These are phyloP conservation scores for Colostygia pectinataria DNA, from an alignment of 2,888 invertebrate species.

Conservation along the genomic window DNA sequence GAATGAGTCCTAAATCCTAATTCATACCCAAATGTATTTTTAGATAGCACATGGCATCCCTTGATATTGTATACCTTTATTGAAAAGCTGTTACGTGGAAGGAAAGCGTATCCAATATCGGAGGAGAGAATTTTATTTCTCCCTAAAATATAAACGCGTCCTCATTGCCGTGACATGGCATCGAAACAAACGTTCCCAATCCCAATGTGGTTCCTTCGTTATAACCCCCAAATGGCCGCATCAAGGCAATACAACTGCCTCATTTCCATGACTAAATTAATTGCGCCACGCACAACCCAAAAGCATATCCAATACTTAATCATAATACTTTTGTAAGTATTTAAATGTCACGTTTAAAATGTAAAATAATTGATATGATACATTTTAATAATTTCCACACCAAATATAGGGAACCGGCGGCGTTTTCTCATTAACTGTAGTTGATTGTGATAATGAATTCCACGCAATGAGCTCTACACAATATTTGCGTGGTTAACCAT, in stretches of 20 bases:
- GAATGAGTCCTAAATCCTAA: constrained; percentile 1
- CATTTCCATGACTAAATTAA: constrained; percentile 43
- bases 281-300: constrained; percentile 33
- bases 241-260: constrained; percentile 53
- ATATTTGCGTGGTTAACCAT: too few relatives aligned
- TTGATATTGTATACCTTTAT: constrained; percentile 22
- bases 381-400: too few relatives aligned
- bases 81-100: constrained; percentile 26
- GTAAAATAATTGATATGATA: too few relatives aligned
- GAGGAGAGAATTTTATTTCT: constrained; percentile 41
- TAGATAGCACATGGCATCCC: constrained; percentile 6
- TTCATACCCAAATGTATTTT: constrained; percentile 6
- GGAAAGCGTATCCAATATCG: constrained; percentile 35
- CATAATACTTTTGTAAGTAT: too few relatives aligned
- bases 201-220: constrained; percentile 56
- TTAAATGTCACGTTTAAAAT: too few relatives aligned
- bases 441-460: constrained; percentile 11
- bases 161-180: constrained; percentile 34
- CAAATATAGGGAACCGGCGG: too few relatives aligned
- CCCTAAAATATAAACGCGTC: constrained; percentile 47
- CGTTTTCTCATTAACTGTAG: constrained; percentile 8
- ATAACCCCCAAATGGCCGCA: constrained; percentile 57
- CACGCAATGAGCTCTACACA: background rate
- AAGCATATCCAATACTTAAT: too few relatives aligned
- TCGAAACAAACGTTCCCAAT: constrained; percentile 45